Evolutionary conservation across 2,888 invertebrate genomes (phyloP), one percentile per base, ranked within the genome.

Genomic region (Apotomis capreana): DNA sequence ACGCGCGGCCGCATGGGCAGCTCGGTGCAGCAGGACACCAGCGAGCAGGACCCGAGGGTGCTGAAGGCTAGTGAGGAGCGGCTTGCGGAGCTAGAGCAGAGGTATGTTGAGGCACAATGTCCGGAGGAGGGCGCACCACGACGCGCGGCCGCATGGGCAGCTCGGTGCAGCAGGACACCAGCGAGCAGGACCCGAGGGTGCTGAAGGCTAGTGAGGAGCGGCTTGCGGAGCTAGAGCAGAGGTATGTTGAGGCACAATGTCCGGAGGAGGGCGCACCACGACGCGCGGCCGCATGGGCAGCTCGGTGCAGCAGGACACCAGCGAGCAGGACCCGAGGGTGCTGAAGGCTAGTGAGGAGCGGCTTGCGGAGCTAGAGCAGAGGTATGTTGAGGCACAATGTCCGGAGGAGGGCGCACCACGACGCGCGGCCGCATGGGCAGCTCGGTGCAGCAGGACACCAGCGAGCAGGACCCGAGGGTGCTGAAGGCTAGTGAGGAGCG

Each of bases 61-160:
- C 81, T 94, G 0, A 82, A 95, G 51, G 95, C 95, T 70, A 93
- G 89, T 0, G 95, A 96, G 80, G 86, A 94, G 3, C 88, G 88
- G 13, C 87, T 94, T 0, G 81, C 95, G 0, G 81, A 88, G 3
- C 83, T 89, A 0, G 93, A 94, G 61, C 77, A 79, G 10, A 90
- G 87, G 92, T 92, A 76, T 9, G 59, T 26, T 26, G 26, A 95
- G 97, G 98, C 84, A 98, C 98, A 1, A 98, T 99, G 98, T 96
- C 97, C 69, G 99, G 99, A 63, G 99, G 99, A 76, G 99, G 99
- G 1, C 95, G 94, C 61, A 89, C 94, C 0, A 95, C 95, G 3
- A 88, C 94, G 73, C 95, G 95, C 61, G 98, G 98, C 0, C 94
- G 97, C 74, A 99, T 99, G 97, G 97, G 97, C 0, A 80, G 96